Conservation (phyloP, 2,888 invertebrate species). For the Tolmerus cingulatus region DNA sequence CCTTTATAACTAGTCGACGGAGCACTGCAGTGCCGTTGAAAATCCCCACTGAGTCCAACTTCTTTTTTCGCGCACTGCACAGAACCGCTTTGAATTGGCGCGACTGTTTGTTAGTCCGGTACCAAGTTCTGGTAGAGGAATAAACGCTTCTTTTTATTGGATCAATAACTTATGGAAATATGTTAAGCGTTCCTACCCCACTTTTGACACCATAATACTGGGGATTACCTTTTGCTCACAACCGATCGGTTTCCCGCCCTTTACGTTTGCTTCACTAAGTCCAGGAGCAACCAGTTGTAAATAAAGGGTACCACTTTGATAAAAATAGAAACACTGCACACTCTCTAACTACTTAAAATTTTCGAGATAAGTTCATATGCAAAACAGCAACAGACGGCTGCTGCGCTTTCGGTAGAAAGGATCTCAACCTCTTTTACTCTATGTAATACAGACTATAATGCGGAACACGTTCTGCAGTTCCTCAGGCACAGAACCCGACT, state of each 20-base stretch:
- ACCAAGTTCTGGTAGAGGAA: not conserved
- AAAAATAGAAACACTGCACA: not conserved
- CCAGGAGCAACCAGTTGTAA: not conserved
- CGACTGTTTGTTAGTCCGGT: not conserved
- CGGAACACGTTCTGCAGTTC: not conserved
- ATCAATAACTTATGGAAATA: constrained; percentile 17
- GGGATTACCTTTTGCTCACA: not conserved
- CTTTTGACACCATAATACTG: not conserved
- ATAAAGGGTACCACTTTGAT: not conserved
- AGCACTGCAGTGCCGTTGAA: not conserved
- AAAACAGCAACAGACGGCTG: not conserved
- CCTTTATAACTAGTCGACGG: not conserved
- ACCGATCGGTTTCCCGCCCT: constrained; percentile 2
- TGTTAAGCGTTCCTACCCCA: not conserved
- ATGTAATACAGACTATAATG: not conserved
- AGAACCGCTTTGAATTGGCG: not conserved
- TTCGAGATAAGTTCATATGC: not conserved
- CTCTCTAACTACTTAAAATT: not conserved
- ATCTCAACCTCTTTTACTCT: not conserved
- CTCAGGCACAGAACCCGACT: constrained; percentile 12
- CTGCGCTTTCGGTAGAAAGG: not conserved
- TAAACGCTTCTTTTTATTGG: not conserved
- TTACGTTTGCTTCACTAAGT: not conserved
- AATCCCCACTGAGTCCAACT: not conserved
- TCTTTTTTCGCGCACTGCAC: not conserved